Conservation (phyloP, 2,113 vertebrate genomes). For the Brachionichthys hirsutus region DNA sequence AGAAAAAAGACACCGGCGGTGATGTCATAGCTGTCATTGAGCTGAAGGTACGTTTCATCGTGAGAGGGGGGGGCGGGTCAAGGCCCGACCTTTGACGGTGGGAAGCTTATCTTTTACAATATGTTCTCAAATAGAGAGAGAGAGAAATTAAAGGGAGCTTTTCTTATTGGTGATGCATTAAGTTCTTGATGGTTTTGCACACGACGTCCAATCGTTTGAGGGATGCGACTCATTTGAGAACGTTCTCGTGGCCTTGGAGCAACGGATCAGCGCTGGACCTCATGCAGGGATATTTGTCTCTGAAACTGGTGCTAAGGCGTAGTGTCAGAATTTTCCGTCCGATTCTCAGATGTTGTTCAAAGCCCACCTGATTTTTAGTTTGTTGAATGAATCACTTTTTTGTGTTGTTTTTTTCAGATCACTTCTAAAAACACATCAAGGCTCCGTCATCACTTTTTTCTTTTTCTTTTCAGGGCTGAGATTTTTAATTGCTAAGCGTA, state of each 20-base stretch:
- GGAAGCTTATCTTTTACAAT: conserved; percentile 25
- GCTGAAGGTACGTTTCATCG: conserved; percentile 30
- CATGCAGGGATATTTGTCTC: conserved; percentile 50
- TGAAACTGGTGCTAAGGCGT: conserved; percentile 74
- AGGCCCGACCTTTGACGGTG: too few relatives aligned
- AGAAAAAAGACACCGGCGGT: too few relatives aligned
- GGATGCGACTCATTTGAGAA: conserved; percentile 73
- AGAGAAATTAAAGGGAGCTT: conserved; percentile 1
- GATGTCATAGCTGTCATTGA: conserved; percentile 8
- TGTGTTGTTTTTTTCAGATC: conserved; percentile 22
- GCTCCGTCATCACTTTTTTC: conserved; percentile 35
- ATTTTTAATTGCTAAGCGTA: conserved; percentile 66
- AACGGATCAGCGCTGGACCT: conserved; percentile 71
- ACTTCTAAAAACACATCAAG: conserved; percentile 35
- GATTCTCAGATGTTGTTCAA: conserved; percentile 46
- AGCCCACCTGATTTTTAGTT: conserved; percentile 49
- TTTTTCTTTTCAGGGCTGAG: conserved; percentile 66
- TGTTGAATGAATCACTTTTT: conserved; percentile 17
- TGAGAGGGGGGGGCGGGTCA: conserved; percentile 34
- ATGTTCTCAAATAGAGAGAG: conserved; percentile 18
- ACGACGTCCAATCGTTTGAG: conserved; percentile 65
- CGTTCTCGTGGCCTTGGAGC: conserved; percentile 74
- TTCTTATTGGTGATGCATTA: conserved; percentile 42
- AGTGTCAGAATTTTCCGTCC: conserved; percentile 55
- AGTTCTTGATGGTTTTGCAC: conserved; percentile 69